These are phyloP conservation scores for Rhinichthys osculus DNA, from an alignment of 2,797 vertebrate species.

Conservation along the genomic window DNA sequence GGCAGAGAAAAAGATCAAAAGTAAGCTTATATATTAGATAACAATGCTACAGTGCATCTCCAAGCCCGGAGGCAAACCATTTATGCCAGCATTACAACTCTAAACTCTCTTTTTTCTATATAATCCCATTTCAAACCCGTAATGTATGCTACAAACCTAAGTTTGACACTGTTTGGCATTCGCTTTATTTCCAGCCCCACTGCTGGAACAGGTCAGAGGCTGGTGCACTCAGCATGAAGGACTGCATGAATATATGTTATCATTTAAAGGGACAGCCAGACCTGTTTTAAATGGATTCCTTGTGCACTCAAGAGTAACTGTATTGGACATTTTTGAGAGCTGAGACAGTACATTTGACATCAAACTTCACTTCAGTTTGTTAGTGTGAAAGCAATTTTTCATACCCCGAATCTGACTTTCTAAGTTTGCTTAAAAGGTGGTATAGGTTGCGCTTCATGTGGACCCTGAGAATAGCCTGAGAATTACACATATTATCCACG, in stretches of 20 bases:
- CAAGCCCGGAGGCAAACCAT: slow-evolving; percentile 20
- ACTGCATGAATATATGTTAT: slow-evolving; percentile 39
- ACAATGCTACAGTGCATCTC: slow-evolving; percentile 47
- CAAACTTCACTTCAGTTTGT: not conserved
- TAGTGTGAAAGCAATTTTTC: not conserved
- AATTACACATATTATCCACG: slow-evolving; percentile 43
- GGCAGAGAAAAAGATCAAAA: slow-evolving; percentile 17
- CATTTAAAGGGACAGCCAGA: slow-evolving; percentile 37
- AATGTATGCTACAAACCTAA: slow-evolving; percentile 27
- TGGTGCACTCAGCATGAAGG: slow-evolving; percentile 20
- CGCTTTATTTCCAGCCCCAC: slow-evolving; percentile 18
- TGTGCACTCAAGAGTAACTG: slow-evolving; percentile 31
- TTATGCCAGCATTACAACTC: slow-evolving; percentile 41
- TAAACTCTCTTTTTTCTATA: slow-evolving; percentile 44
- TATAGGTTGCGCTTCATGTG: not conserved
- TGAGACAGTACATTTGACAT: not conserved
- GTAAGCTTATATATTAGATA: slow-evolving; percentile 56
- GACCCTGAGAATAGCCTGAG: slow-evolving; percentile 3
- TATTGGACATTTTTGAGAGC: slow-evolving; percentile 7
- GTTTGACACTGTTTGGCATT: slow-evolving; percentile 19
- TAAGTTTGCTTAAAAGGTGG: not conserved
- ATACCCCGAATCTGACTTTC: not conserved
- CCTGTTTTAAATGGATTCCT: slow-evolving; percentile 10
- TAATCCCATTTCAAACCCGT: slow-evolving; percentile 58
- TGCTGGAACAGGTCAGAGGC: slow-evolving; percentile 36